These are phyloP conservation scores for Abrostola tripartita DNA, from an alignment of 2,888 invertebrate species.

Conservation along the genomic window DNA sequence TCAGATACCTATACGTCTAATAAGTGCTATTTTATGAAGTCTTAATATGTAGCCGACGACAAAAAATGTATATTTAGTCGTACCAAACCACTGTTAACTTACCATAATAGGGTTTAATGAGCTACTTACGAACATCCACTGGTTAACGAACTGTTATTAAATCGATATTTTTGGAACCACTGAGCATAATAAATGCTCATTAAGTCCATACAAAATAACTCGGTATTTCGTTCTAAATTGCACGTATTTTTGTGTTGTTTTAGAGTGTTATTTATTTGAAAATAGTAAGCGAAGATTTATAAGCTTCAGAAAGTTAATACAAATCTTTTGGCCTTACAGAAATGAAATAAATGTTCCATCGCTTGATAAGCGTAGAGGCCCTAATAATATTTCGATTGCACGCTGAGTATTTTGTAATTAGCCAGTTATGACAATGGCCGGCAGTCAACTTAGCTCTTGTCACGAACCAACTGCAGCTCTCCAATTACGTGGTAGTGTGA, in stretches of 20 bases:
- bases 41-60: neutral
- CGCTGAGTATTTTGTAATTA: too few relatives aligned
- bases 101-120: slow-evolving; percentile 39
- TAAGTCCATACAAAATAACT: slow-evolving; percentile 38
- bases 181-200: slow-evolving; percentile 23
- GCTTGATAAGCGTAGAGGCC: too few relatives aligned
- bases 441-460: too few relatives aligned
- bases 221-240: slow-evolving; percentile 21
- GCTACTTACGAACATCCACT: slow-evolving; percentile 22
- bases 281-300: slow-evolving; percentile 40
- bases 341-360: neutral
- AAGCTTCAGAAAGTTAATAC: slow-evolving; percentile 38
- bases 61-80: neutral
- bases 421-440: too few relatives aligned
- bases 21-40: neutral
- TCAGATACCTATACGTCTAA: neutral
- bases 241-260: slow-evolving; percentile 15
- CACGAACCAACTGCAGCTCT: too few relatives aligned
- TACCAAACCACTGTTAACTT: slow-evolving; percentile 21
- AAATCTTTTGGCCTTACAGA: slow-evolving; percentile 17
- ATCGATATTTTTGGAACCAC: slow-evolving; percentile 45
- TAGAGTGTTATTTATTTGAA: slow-evolving; percentile 42
- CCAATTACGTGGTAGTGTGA: too few relatives aligned
- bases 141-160: slow-evolving; percentile 36
- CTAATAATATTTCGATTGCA: too few relatives aligned